A percentile compares a stretch with the other conserved stretches of the same genome.
These are phyloP conservation scores for Drosophila oshimai DNA, from an alignment of 1,140 invertebrate genomes.

Conservation along the genomic window DNA sequence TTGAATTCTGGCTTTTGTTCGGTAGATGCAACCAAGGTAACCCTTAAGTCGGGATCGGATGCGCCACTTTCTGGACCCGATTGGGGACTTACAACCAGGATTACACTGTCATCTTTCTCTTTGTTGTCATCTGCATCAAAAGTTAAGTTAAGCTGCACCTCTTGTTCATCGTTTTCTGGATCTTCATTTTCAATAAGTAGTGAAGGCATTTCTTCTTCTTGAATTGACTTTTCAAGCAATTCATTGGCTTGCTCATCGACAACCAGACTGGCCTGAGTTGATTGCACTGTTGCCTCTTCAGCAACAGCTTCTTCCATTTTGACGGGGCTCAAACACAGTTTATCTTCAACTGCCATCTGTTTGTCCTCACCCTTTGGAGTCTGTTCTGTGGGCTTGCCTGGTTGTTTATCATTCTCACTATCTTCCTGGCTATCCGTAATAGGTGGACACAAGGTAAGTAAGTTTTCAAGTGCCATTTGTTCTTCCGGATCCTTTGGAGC, in stretches of 20 bases:
- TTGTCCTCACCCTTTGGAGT: not conserved
- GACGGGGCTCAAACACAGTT: no score
- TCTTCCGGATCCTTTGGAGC: not conserved
- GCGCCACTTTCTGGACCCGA: not conserved
- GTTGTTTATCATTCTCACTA: no score
- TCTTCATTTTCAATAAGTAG: constrained; percentile 41
- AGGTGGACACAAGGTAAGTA: constrained; percentile 30
- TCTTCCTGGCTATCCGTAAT: not conserved
- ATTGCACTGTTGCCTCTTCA: no score
- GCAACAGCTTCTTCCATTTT: no score
- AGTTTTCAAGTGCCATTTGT: constrained; percentile 1
- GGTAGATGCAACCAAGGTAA: constrained; percentile 1
- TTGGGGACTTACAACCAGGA: constrained; percentile 4
- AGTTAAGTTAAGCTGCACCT: constrained; percentile 28
- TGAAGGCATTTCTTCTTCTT: constrained; percentile 42
- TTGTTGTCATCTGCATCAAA: constrained; percentile 36
- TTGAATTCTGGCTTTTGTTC: not conserved
- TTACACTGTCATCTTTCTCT: not conserved
- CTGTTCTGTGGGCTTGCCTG: no score
- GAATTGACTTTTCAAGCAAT: no score
- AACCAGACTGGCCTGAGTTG: no score
- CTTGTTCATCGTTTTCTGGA: not conserved
- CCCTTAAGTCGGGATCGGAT: not conserved
- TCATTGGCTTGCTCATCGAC: not conserved
- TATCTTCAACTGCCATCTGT: no score